phyloP scores from a whole-genome alignment of 2,113 vertebrate species.

The Phylloscopus trochilus region DNA sequence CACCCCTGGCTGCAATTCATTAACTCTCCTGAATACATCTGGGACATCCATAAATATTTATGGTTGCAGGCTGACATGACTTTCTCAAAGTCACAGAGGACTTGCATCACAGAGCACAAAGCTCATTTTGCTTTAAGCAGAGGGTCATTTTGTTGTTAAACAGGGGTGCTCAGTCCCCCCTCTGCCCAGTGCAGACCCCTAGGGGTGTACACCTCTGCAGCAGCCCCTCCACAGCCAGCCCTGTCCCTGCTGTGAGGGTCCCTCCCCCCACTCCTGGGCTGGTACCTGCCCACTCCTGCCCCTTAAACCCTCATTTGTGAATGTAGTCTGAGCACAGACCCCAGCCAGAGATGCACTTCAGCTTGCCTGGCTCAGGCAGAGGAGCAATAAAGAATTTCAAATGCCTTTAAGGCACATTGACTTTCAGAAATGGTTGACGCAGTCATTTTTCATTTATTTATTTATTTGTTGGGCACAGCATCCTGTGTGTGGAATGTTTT shows the following conservation, averaged over 20 bases:
- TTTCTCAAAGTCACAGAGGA: slow-evolving; percentile 37
- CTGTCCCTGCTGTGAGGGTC: fast-evolving
- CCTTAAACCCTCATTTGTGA: background rate
- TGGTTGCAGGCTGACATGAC: background rate
- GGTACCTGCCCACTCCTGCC: background rate
- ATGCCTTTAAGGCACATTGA: background rate
- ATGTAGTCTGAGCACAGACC: background rate
- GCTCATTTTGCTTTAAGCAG: background rate
- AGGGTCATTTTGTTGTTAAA: background rate
- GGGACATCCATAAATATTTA: slow-evolving; percentile 43
- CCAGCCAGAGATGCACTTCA: background rate
- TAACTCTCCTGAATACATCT: background rate
- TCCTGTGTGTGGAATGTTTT: background rate
- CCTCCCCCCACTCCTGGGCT: background rate
- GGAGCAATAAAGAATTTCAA: background rate
- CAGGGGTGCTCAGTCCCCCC: background rate
- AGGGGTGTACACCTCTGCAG: fast-evolving
- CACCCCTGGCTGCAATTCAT: background rate
- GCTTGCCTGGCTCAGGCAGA: background rate
- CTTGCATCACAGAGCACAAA: background rate
- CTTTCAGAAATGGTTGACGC: background rate
- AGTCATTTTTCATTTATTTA: background rate
- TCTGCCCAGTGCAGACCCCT: background rate
- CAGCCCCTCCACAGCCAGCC: background rate
- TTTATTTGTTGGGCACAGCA: background rate